Evolutionary conservation across 2,888 invertebrate genomes (phyloP), one percentile per base, ranked within the genome.

Genomic region (Melanostoma scalare): DNA sequence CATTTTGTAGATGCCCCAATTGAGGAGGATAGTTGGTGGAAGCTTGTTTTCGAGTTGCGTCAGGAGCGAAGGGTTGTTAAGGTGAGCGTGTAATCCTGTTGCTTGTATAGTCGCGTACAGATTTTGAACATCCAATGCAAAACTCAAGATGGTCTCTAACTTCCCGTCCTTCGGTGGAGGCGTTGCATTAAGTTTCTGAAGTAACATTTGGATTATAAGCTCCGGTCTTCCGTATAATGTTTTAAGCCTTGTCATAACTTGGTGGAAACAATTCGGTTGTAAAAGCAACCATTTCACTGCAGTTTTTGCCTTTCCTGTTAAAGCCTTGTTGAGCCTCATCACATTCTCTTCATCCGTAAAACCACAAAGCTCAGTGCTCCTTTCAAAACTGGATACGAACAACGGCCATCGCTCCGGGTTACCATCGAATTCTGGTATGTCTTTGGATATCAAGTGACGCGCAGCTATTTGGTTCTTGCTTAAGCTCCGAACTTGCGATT

Each of bases 41-140:
- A 78, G 46, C 40, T 72, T 78, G 4, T 71, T 60, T 6, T 52
- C 31, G 8, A 78, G 55, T 31, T 71, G 61, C 8, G 63, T 63
- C 20, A 71, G 0, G 33, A 75, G 36, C 4, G 44, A 52, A 3
- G 75, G 52, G 44, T 60, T 75, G 10, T 40, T 74, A 1, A 74
- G 2, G 40, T 67, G 38, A 2, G 40, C 38, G 0, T 9, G n/a
- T 5, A 68, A 10, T 2, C 55, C 56, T 3, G 61, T 60, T 2
- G 56, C 56, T 5, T 63, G 46, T 3, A 72, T 44, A 3, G 56
- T 52, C 1, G 72, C 36, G n/a, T 61, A 65, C n/a, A 72, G 52
- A 6, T 72, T 72, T 20, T 72, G 38, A 4, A 77, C 56, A 2
- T 36, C 35, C 10, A 72, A 20, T 8, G 77, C 44, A 48, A 65